Evolutionary conservation across 2,797 vertebrate species (phyloP).

Genomic region (Scolopax bukidnonensis): DNA sequence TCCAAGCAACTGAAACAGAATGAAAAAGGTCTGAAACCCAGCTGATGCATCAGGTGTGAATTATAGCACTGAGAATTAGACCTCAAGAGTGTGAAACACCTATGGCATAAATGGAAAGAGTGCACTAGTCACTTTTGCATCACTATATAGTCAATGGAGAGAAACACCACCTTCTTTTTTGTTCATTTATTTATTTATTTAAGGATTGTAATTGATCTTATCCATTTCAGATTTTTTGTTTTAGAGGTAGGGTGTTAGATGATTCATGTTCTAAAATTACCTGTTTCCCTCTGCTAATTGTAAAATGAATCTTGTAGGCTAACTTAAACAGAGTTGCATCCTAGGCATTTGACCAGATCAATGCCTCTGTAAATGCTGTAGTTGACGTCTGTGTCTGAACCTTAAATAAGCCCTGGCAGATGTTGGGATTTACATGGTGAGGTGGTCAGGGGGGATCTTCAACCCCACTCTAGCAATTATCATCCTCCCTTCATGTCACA

Average conservation of each 20-base stretch:
- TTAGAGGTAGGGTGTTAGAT: not conserved
- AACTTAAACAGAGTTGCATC: not conserved
- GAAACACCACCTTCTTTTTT: not conserved
- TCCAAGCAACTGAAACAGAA: not conserved
- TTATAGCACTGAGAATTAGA: not conserved
- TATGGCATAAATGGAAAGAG: not conserved
- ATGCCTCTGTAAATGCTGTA: not conserved
- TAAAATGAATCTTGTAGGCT: not conserved
- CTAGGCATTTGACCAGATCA: not conserved
- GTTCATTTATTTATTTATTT: not conserved
- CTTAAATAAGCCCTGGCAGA: not conserved
- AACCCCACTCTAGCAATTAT: not conserved
- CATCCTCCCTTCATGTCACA: accelerated
- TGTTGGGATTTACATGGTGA: accelerated
- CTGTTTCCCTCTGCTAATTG: not conserved
- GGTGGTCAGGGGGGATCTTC: not conserved
- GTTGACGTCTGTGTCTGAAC: not conserved
- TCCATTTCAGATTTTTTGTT: not conserved
- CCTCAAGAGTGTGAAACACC: not conserved
- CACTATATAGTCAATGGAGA: not conserved
- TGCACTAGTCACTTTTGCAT: not conserved
- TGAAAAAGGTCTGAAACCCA: not conserved
- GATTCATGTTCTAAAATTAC: not conserved
- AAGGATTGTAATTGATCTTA: not conserved
- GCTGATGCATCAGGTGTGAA: not conserved